These are phyloP conservation scores for Synanthedon formicaeformis DNA, from an alignment of 2,888 invertebrate genomes.

Conservation along the genomic window DNA sequence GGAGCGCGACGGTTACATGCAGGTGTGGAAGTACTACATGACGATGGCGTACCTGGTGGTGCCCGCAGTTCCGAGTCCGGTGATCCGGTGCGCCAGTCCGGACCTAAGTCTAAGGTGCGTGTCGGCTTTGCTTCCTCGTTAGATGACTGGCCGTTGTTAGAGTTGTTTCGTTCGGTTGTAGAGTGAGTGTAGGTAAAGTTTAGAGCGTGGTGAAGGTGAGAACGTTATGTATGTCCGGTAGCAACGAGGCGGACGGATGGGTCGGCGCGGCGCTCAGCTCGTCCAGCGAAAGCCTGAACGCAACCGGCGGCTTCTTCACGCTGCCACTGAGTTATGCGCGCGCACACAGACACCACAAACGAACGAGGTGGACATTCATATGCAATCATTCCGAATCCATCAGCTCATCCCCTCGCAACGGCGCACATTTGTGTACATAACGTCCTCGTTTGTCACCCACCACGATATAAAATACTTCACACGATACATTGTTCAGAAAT, in stretches of 20 bases:
- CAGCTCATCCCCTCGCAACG: too few relatives aligned
- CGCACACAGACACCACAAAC: slow-evolving; percentile 82
- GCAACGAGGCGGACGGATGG: slow-evolving; percentile 45
- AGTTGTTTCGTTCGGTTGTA: neutral
- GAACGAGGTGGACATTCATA: slow-evolving; percentile 76
- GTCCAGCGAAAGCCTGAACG: slow-evolving; percentile 76
- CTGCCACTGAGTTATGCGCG: slow-evolving; percentile 83
- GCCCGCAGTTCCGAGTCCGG: slow-evolving; percentile 88
- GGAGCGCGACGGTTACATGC: slow-evolving; percentile 94
- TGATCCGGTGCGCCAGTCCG: slow-evolving; percentile 92
- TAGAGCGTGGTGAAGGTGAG: neutral
- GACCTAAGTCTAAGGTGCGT: slow-evolving; percentile 88
- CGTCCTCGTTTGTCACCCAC: too few relatives aligned
- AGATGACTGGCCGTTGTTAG: neutral
- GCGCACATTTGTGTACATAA: slow-evolving; percentile 12
- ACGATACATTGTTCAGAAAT: too few relatives aligned
- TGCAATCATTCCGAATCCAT: slow-evolving; percentile 11
- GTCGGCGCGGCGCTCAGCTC: slow-evolving; percentile 56
- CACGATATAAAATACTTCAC: too few relatives aligned
- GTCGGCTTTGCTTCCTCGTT: neutral
- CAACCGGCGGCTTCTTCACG: slow-evolving; percentile 76
- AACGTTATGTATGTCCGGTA: slow-evolving; percentile 12
- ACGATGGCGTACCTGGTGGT: slow-evolving; percentile 97
- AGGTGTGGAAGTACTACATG: slow-evolving; percentile 97
- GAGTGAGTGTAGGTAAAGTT: neutral